phyloP scores from a whole-genome alignment of 2,888 invertebrate genomes.

The Callyntrura guangdongensis region DNA sequence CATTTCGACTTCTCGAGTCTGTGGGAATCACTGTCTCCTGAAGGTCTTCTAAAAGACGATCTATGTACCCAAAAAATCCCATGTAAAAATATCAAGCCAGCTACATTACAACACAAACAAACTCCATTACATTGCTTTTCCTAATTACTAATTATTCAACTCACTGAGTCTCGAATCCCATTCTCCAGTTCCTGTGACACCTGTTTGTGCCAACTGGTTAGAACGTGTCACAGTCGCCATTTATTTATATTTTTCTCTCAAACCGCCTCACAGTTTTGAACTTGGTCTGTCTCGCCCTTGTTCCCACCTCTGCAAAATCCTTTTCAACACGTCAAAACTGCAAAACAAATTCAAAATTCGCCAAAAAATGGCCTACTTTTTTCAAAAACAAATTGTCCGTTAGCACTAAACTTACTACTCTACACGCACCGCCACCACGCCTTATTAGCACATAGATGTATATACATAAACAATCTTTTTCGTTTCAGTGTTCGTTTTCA shows the following conservation, averaged over 20 bases:
- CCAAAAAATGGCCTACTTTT: slow-evolving; percentile 4
- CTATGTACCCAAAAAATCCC: slow-evolving; percentile 61
- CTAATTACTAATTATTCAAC: too few relatives aligned
- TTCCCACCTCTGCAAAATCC: not conserved
- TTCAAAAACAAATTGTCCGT: not conserved
- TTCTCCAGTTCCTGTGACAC: slow-evolving; percentile 83
- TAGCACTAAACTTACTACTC: not conserved
- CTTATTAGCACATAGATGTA: not conserved
- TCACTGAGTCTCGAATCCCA: slow-evolving; percentile 84
- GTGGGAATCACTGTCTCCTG: slow-evolving; percentile 83
- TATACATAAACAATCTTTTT: not conserved
- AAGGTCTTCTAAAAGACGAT: slow-evolving; percentile 83
- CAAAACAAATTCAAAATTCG: slow-evolving; percentile 17
- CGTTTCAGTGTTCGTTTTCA: not conserved
- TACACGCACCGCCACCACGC: not conserved
- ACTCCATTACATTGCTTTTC: too few relatives aligned
- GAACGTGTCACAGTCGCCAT: slow-evolving; percentile 83
- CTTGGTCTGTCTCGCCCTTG: too few relatives aligned
- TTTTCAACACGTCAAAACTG: not conserved
- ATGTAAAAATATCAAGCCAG: not conserved
- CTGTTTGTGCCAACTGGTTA: slow-evolving; percentile 82
- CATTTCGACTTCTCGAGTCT: slow-evolving; percentile 76
- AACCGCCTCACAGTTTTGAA: not conserved
- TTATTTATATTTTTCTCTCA: slow-evolving; percentile 40
- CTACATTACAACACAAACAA: not conserved